Base-by-base conservation (phyloP, 2,797 vertebrate genomes). In the Falco peregrinus region DNA sequence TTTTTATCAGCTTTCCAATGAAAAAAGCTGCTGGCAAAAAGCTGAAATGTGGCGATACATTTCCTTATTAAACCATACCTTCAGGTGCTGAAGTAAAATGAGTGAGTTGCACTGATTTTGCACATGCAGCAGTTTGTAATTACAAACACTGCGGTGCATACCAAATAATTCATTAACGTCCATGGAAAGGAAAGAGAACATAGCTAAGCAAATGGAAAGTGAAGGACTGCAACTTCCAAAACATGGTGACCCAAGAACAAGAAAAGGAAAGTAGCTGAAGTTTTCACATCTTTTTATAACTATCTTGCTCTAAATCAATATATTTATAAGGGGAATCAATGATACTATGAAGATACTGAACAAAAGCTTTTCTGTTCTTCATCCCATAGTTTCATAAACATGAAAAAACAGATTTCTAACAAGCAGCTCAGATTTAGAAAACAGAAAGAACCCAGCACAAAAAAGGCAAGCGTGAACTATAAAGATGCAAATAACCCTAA, bases 61-160 rank as follows among this genome's bases (percentile, higher is more conserved):
- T 78, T 96, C 79, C 91, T 87, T 91, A 96, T 96, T 96, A 96
- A 97, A 96, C 64, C 67, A 61, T 94, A 83, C 92, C 95, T 96
- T 94, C 82, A 83, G 95, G 95, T 94, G 82, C 71, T 96, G 71
- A 93, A 93, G 87, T 73, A 79, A 90, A 96, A 91, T 13, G 53
- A 78, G 41, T 10, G 54, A 95, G 77, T 60, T 84, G 77, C 39
- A 20, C 22, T 48, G 61, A 64, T 84, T 94, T 93, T 90, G 94
- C 91, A 89, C 70, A 95, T 69, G 80, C 54, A 92, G 90, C 95
- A 93, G 78, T 73, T 79, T 56, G 69, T 64, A 93, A 93, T 96
- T 92, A 93, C 0, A 10, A 93, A 70, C 73, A 67, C 6, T 25
- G 70, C 67, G 70, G 57, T 18, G n/a, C 45, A 70, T 18, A 84